Percentiles rank a stretch among this genome's conserved stretches.
These are phyloP conservation scores for Miniopterus natalensis DNA, from an alignment of 2,113 vertebrate species.

Conservation along the genomic window DNA sequence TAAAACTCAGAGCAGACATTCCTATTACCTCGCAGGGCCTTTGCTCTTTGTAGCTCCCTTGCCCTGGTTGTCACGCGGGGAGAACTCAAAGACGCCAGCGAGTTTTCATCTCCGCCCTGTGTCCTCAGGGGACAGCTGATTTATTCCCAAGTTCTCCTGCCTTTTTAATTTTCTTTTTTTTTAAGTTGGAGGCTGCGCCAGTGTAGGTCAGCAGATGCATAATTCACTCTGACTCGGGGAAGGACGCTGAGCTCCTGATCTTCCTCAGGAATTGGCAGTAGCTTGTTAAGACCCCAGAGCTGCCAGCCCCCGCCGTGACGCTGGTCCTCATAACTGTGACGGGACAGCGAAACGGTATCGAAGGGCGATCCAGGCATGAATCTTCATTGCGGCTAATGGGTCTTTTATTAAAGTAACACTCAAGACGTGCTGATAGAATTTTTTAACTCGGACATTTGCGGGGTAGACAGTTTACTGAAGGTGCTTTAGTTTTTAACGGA, in stretches of 20 bases:
- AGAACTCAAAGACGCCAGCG: slow-evolving; percentile 70
- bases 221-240: slow-evolving; percentile 59
- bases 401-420: slow-evolving; percentile 47
- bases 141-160: slow-evolving; percentile 76
- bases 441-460: slow-evolving; percentile 40
- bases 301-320: slow-evolving; percentile 19
- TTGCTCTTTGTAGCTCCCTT: slow-evolving; percentile 59
- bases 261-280: not conserved
- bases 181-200: slow-evolving; percentile 64
- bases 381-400: slow-evolving; percentile 29
- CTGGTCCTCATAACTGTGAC: slow-evolving; percentile 50
- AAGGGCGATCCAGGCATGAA: slow-evolving; percentile 51
- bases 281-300: slow-evolving; percentile 72
- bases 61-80: not conserved
- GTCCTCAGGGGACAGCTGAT: slow-evolving; percentile 57
- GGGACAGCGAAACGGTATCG: slow-evolving; percentile 69
- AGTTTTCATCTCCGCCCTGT: slow-evolving; percentile 73
- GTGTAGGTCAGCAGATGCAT: slow-evolving; percentile 70
- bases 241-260: slow-evolving; percentile 47
- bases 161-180: slow-evolving; percentile 64
- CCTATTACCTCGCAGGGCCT: slow-evolving; percentile 65
- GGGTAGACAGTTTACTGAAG: not conserved
- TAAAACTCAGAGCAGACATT: slow-evolving; percentile 65
- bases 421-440: slow-evolving; percentile 37
- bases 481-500: not conserved